Conservation (phyloP, 1,140 invertebrate species). For the Drosophila leontia region DNA sequence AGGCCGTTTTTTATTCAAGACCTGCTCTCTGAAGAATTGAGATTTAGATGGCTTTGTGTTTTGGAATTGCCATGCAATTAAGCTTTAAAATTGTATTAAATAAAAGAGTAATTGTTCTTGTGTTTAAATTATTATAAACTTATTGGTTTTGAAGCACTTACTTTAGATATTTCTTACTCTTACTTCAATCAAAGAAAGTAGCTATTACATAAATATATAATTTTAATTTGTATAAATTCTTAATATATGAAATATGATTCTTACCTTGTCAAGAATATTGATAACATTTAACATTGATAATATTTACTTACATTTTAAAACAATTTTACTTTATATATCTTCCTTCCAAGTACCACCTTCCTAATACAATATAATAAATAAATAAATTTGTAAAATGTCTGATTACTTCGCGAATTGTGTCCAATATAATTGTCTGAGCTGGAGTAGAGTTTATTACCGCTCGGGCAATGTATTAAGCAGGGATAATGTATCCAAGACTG, state of each 20-base stretch:
- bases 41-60: neutral
- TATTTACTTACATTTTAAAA: neutral
- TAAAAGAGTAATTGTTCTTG: neutral
- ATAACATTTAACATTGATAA: neutral
- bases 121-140: neutral
- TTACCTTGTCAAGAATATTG: neutral
- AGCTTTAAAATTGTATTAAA: neutral
- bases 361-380: neutral
- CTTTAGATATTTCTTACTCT: neutral
- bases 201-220: neutral
- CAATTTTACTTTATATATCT: no score
- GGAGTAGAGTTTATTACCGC: constrained; percentile 9
- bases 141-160: neutral
- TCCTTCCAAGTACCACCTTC: neutral
- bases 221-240: neutral
- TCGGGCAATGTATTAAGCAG: constrained; percentile 7
- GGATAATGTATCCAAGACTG: constrained; percentile 8
- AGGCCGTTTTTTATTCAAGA: neutral
- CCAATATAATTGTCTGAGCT: constrained; percentile 1
- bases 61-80: neutral
- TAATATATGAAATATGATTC: no score
- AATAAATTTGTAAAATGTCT: constrained; percentile 2
- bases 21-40: neutral
- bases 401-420: constrained; percentile 2
- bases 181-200: no score